phyloP scores from a whole-genome alignment of 1,140 invertebrate genomes.

The Drusus annulatus region DNA sequence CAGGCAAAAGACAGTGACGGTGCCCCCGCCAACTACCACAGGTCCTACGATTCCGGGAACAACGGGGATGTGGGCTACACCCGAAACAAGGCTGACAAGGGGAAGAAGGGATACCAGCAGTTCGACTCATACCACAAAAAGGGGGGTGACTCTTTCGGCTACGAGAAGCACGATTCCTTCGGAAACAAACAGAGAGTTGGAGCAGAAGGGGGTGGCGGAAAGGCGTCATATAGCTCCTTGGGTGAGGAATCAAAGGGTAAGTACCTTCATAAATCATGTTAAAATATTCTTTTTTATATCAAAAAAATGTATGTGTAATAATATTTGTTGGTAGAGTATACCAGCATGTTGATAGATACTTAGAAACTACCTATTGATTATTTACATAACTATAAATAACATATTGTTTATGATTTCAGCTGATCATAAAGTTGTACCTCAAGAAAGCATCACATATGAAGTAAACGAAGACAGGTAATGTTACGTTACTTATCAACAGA shows the following conservation, averaged over 20 bases:
- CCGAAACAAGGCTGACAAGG: conserved; percentile 75
- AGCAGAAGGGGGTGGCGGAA: conserved; percentile 50
- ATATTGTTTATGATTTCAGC: conserved; percentile 45
- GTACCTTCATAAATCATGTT: too few relatives aligned
- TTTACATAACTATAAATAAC: too few relatives aligned
- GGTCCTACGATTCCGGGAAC: conserved; percentile 71
- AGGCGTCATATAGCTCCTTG: too few relatives aligned
- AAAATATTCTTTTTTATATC: too few relatives aligned
- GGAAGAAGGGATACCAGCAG: conserved; percentile 79
- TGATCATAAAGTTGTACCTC: conserved; percentile 48
- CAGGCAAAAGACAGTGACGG: conserved; percentile 25
- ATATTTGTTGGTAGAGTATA: too few relatives aligned
- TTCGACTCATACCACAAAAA: conserved; percentile 82
- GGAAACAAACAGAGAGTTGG: conserved; percentile 68
- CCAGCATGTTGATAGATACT: too few relatives aligned
- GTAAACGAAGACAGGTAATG: conserved; percentile 55
- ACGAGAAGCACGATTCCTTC: conserved; percentile 77
- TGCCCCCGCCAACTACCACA: conserved; percentile 63
- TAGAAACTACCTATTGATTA: too few relatives aligned
- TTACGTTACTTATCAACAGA: not conserved
- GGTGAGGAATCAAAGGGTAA: conserved; percentile 53
- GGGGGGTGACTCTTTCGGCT: conserved; percentile 79
- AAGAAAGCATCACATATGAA: conserved; percentile 47
- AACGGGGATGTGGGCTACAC: conserved; percentile 77
- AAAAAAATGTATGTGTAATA: too few relatives aligned